Conservation (phyloP, 1,140 invertebrate genomes). For the Bradysia coprophila region DNA sequence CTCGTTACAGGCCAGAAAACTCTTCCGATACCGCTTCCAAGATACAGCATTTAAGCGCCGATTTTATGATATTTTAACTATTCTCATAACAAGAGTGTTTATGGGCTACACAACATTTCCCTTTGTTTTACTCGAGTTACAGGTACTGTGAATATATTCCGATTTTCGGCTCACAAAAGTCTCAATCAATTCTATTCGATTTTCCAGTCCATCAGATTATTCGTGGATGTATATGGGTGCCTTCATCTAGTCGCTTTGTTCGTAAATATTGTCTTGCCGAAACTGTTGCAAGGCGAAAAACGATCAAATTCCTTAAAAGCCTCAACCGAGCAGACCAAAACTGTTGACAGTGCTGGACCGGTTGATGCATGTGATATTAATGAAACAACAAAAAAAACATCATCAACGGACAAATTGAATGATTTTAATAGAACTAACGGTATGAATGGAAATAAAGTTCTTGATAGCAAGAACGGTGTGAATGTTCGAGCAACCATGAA, state of each 20-base stretch:
- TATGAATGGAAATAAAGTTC: background rate
- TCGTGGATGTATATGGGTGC: constrained; percentile 42
- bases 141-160: too few species aligned
- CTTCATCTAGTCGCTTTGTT: constrained; percentile 33
- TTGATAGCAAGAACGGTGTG: background rate
- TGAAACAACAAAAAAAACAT: background rate
- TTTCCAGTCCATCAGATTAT: constrained; percentile 36
- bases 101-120: constrained; percentile 77
- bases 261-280: constrained; percentile 31
- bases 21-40: constrained; percentile 39
- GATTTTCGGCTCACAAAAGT: too few species aligned
- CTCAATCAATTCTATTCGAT: too few species aligned
- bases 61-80: constrained; percentile 63
- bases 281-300: constrained; percentile 17
- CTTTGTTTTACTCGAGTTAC: constrained; percentile 75
- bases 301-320: constrained; percentile 2
- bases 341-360: background rate
- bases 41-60: constrained; percentile 27
- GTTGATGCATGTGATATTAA: background rate
- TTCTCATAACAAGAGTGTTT: constrained; percentile 55
- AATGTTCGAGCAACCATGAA: background rate
- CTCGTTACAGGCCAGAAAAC: constrained; percentile 49
- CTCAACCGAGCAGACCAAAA: background rate
- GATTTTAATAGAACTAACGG: constrained; percentile 1
- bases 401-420: background rate